These are phyloP conservation scores for Polydrusus pterygomalis DNA, from an alignment of 2,888 invertebrate genomes.

Conservation along the genomic window DNA sequence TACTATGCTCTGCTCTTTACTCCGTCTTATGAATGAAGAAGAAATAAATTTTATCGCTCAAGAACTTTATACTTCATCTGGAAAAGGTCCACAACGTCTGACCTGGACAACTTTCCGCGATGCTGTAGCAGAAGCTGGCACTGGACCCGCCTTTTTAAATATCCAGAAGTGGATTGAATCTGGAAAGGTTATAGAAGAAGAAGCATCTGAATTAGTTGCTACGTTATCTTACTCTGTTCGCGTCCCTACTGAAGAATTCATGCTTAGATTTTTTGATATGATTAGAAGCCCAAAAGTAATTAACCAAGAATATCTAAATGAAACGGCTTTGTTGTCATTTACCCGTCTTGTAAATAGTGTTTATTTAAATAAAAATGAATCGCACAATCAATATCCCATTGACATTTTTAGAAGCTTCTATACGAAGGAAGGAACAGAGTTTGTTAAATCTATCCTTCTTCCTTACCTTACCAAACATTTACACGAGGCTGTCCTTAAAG, in stretches of 20 bases:
- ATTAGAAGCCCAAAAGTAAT: slow-evolving; percentile 74
- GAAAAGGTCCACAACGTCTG: slow-evolving; percentile 66
- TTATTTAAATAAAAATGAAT: slow-evolving; percentile 76
- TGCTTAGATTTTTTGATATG: slow-evolving; percentile 77
- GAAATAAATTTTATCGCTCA: slow-evolving; percentile 76
- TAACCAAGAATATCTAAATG: slow-evolving; percentile 74
- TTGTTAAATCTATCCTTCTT: slow-evolving; percentile 76
- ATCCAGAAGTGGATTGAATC: slow-evolving; percentile 77
- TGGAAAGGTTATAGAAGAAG: slow-evolving; percentile 72
- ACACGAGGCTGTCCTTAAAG: slow-evolving; percentile 73
- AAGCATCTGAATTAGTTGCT: slow-evolving; percentile 79
- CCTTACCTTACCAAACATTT: slow-evolving; percentile 76
- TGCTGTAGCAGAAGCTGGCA: slow-evolving; percentile 80
- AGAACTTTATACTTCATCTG: slow-evolving; percentile 72
- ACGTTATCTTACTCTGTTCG: slow-evolving; percentile 74
- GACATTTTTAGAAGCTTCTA: slow-evolving; percentile 79
- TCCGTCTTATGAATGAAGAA: slow-evolving; percentile 77
- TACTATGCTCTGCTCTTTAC: slow-evolving; percentile 75
- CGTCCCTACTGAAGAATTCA: slow-evolving; percentile 78
- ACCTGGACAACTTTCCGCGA: slow-evolving; percentile 80
- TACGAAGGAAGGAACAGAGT: slow-evolving; percentile 72
- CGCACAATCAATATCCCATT: slow-evolving; percentile 78
- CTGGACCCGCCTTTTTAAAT: slow-evolving; percentile 78
- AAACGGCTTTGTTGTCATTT: slow-evolving; percentile 77
- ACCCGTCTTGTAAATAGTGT: slow-evolving; percentile 77